Evolutionary conservation across 2,113 vertebrate species (phyloP).

Genomic region (Cichladusa arquata): DNA sequence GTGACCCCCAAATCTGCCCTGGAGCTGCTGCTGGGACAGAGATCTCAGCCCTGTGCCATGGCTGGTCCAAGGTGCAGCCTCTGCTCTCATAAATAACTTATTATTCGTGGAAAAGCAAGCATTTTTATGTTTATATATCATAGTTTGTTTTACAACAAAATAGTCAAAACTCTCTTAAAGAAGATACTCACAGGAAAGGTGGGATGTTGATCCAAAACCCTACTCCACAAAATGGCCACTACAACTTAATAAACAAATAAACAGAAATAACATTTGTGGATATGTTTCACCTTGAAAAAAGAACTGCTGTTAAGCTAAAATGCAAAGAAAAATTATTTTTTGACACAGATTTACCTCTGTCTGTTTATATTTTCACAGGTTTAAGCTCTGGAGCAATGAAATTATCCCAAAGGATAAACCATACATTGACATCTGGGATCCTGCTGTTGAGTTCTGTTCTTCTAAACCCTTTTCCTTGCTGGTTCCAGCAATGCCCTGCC

Average conservation of each 20-base stretch:
- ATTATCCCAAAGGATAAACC: background rate
- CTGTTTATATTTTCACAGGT: constrained; percentile 53
- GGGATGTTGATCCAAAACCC: background rate
- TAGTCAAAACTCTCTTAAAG: background rate
- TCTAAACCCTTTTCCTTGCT: background rate
- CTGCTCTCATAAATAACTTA: background rate
- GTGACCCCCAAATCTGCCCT: too few relatives aligned
- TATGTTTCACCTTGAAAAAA: background rate
- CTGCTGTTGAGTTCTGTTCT: constrained; percentile 10
- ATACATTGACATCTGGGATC: background rate
- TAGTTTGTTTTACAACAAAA: background rate
- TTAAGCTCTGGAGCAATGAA: constrained; percentile 62
- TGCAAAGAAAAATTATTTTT: background rate
- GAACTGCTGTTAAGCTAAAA: background rate
- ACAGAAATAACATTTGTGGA: background rate
- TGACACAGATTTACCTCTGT: background rate
- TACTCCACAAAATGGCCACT: rapidly evolving
- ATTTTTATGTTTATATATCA: background rate
- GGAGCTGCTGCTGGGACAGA: background rate
- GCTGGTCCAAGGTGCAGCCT: background rate
- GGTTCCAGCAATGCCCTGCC: background rate
- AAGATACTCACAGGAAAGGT: background rate
- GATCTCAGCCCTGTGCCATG: background rate
- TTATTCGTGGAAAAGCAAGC: background rate
- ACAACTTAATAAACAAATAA: background rate